A percentile compares a stretch with the other conserved stretches of the same genome.
phyloP scores from a whole-genome alignment of 2,888 invertebrate species.

The Drosophila monieri region DNA sequence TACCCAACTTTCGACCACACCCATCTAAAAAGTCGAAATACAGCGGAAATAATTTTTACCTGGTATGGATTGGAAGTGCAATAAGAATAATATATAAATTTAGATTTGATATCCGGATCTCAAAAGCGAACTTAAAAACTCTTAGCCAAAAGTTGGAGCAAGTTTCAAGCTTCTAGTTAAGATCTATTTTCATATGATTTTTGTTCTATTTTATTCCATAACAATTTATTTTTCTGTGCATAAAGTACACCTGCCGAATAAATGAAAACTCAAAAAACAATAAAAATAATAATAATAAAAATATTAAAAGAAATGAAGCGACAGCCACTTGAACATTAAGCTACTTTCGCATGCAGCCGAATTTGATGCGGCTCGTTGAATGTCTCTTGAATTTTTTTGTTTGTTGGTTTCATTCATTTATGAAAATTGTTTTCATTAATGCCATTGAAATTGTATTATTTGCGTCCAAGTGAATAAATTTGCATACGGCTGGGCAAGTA shows the following conservation, averaged over 20 bases:
- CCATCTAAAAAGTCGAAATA: slow-evolving; percentile 1
- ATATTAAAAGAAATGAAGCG: slow-evolving; percentile 10
- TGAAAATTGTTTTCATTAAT: slow-evolving; percentile 75
- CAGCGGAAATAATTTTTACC: not conserved
- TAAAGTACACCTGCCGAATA: slow-evolving; percentile 12
- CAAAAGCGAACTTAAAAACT: no score
- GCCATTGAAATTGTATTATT: slow-evolving; percentile 76
- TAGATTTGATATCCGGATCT: no score
- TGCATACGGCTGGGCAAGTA: slow-evolving; percentile 57
- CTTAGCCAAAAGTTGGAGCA: no score
- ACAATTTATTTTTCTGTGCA: not conserved
- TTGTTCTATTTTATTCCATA: not conserved
- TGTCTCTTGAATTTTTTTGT: slow-evolving; percentile 23
- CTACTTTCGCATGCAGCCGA: slow-evolving; percentile 48
- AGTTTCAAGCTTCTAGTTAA: no score
- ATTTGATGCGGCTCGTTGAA: slow-evolving; percentile 54
- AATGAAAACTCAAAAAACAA: slow-evolving; percentile 5
- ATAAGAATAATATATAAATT: no score
- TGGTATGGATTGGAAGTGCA: no score
- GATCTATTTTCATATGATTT: not conserved
- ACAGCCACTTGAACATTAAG: slow-evolving; percentile 48
- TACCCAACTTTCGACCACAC: slow-evolving; percentile 22
- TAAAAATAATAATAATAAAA: slow-evolving; percentile 12
- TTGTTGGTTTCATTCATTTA: slow-evolving; percentile 66
- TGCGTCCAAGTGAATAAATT: slow-evolving; percentile 67